Evolutionary conservation across 1,140 invertebrate genomes (phyloP).

Genomic region (Drosophila ohnishii): DNA sequence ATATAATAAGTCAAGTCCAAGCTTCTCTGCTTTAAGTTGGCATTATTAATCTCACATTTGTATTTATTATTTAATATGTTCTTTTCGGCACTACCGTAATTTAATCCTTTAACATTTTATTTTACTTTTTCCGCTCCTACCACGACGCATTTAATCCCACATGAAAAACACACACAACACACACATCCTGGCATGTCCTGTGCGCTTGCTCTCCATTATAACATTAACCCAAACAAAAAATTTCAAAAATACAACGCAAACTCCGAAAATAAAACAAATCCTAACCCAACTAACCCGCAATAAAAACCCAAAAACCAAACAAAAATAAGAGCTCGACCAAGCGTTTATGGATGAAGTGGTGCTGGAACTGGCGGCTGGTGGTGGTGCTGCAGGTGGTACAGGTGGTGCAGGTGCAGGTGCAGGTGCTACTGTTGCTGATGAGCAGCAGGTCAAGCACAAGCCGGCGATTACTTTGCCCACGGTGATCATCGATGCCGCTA

Average conservation of each 20-base stretch:
- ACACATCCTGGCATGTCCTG: slow-evolving; percentile 19
- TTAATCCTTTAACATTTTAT: slow-evolving; percentile 40
- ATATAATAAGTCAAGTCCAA: too few species aligned
- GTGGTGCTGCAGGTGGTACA: slow-evolving; percentile 34
- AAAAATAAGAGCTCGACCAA: slow-evolving; percentile 60
- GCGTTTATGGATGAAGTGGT: slow-evolving; percentile 62
- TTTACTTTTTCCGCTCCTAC: slow-evolving; percentile 32
- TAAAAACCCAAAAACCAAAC: slow-evolving; percentile 24
- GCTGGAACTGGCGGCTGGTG: slow-evolving; percentile 59
- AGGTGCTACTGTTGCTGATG: slow-evolving; percentile 17
- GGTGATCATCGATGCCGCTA: slow-evolving; percentile 60
- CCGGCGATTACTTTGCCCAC: slow-evolving; percentile 34
- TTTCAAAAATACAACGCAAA: slow-evolving; percentile 14
- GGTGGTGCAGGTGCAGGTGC: slow-evolving; percentile 10
- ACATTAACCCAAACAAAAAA: slow-evolving; percentile 8
- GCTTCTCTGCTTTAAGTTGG: neutral
- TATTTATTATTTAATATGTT: slow-evolving; percentile 6
- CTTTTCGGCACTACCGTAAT: slow-evolving; percentile 5
- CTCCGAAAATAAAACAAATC: slow-evolving; percentile 16
- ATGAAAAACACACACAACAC: slow-evolving; percentile 13
- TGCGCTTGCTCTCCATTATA: slow-evolving; percentile 2
- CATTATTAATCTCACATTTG: slow-evolving; percentile 3
- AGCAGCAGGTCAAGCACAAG: slow-evolving; percentile 4
- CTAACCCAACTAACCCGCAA: slow-evolving; percentile 38
- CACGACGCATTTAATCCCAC: slow-evolving; percentile 13